Evolutionary conservation across 2,113 vertebrate species (phyloP), one percentile per base, ranked within the genome.

Genomic region (Sander vitreus): DNA sequence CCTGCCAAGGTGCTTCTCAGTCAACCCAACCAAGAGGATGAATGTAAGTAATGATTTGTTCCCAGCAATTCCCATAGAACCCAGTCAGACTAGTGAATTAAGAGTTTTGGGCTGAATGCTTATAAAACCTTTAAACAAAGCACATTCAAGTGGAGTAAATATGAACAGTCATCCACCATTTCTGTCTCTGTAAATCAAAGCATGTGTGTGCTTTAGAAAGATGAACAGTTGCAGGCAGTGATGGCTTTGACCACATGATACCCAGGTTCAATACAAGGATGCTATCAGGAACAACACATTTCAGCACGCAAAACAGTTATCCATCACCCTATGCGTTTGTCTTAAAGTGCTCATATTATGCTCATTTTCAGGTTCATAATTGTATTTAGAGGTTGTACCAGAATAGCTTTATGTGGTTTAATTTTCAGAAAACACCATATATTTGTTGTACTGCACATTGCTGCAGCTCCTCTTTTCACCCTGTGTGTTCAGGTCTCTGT

Each of bases 81-180:
- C 54, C 67, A 60, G 33, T 74, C 67, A 74, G 63, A 23, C 48
- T 59, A 55, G 79, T 84, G 73, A 76, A 90, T 81, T 43, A 80
- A 86, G 72, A 82, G 66, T 51, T 84, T 69, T 83, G 64, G 73
- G 76, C n/a, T 81, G 60, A 84, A 78, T 74, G 59, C 73, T 88
- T 87, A 88, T 92, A 81, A 84, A 66, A 89, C 54, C 25, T 86
- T 85, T 43, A 86, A 93, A 80, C 69, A 82, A 84, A 86, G 54
- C 53, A 78, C 54, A 77, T 81, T 62, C 85, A 83, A 81, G 25
- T 72, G 78, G 62, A 80, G 69, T 89, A 93, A 93, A 91, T 80
- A 91, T 88, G 88, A 74, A 85, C 66, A 89, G 55, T 83, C 73
- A 88, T 81, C 75, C 83, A 80, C 57, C 75, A 89, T 90, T 86